Percentiles rank a stretch among this genome's conserved stretches.
These are phyloP conservation scores for Labeo catla DNA, from an alignment of 2,113 vertebrate species.

Conservation along the genomic window DNA sequence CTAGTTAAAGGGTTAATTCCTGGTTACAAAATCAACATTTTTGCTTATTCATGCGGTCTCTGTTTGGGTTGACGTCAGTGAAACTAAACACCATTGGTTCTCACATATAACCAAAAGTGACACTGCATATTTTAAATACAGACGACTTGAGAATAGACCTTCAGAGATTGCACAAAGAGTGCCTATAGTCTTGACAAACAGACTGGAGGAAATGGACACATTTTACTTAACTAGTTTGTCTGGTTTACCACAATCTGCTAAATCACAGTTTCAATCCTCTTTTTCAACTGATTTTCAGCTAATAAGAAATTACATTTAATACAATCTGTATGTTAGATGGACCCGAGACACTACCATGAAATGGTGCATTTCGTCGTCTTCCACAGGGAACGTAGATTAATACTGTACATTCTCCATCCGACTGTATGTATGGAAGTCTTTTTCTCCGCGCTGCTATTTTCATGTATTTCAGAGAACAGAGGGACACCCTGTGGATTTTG, in stretches of 20 bases:
- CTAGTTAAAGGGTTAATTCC: neutral
- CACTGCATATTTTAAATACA: neutral
- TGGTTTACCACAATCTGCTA: slow-evolving; percentile 53
- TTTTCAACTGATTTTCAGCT: neutral
- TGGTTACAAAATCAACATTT: neutral
- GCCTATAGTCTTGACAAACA: neutral
- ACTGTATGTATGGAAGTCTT: neutral
- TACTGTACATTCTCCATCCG: neutral
- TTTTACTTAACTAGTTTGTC: slow-evolving; percentile 59
- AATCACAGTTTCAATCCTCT: slow-evolving; percentile 49
- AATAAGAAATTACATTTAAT: slow-evolving; percentile 22
- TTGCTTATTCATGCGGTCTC: neutral
- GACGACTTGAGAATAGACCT: neutral
- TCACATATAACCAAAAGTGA: neutral
- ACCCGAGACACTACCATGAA: slow-evolving; percentile 34
- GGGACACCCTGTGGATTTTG: neutral
- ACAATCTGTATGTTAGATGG: slow-evolving; percentile 39
- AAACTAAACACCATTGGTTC: neutral
- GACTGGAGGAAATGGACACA: slow-evolving; percentile 59
- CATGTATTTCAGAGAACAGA: neutral
- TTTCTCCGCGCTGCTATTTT: neutral
- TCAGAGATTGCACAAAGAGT: neutral
- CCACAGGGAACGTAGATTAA: neutral
- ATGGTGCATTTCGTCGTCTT: neutral
- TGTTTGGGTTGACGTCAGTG: neutral